Evolutionary conservation across 2,797 vertebrate genomes (phyloP).

Genomic region (Toxotes lorentzi): DNA sequence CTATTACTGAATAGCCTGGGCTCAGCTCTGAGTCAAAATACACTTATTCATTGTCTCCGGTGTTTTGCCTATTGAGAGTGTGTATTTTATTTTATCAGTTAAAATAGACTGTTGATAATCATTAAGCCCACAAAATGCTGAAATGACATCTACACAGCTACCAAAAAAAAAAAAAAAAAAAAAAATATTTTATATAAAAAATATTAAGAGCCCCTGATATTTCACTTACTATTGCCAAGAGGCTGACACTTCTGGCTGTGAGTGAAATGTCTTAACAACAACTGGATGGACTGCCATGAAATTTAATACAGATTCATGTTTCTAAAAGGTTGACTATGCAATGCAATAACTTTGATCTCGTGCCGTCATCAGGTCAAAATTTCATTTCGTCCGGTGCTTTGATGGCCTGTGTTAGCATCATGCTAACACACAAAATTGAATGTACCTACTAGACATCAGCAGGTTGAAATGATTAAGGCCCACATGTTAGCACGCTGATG

Average conservation of each 20-base stretch:
- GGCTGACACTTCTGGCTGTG: background rate
- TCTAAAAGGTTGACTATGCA: background rate
- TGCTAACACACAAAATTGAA: background rate
- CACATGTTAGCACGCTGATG: background rate
- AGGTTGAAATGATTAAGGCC: background rate
- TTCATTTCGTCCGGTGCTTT: background rate
- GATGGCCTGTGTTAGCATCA: background rate
- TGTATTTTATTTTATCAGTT: background rate
- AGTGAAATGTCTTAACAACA: background rate
- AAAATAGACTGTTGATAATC: background rate
- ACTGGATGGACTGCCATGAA: background rate
- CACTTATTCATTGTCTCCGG: constrained; percentile 13
- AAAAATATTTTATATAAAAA: too few relatives aligned
- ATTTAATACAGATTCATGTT: background rate
- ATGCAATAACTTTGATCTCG: background rate
- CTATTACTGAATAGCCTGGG: constrained; percentile 39
- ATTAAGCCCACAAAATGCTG: background rate
- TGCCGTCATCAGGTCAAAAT: background rate
- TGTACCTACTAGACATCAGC: background rate
- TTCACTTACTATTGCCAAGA: background rate
- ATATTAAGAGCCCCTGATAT: background rate
- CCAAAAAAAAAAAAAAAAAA: background rate
- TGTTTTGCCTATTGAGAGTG: constrained; percentile 15
- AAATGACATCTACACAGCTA: background rate
- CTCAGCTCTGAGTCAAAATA: constrained; percentile 27